Evolutionary conservation across 1,140 invertebrate genomes (phyloP), one percentile per base, ranked within the genome.

Genomic region (Macrotrachela quadricornifera): DNA sequence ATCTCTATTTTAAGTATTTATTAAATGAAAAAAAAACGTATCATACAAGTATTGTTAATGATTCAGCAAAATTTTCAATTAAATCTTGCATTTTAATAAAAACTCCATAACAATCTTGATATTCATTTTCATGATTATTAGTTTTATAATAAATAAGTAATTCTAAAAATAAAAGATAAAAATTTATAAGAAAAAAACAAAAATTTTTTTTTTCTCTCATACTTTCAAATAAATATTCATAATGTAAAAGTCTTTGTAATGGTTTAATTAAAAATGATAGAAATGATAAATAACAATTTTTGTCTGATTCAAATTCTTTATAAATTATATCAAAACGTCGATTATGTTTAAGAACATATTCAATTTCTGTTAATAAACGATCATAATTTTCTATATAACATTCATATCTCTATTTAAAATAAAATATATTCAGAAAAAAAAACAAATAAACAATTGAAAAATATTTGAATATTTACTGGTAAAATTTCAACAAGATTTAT

Each of bases 331-430:
- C 80, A 68, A 87, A 85, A 36, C 75, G 73, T 55, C 74, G 72
- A 50, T 80, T 81, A 14, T 74, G 74, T 58, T 78, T 76, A 59
- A 79, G 80, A 17, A 78, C 76, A 38, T 75, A 73, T 63, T 85
- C 82, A 43, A 87, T 65, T 57, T 79, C 77, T 60, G 80, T 78
- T 37, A 90, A 64, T 1, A 85, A 78, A 15, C 77, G 73, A 48
- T 80, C 73, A 57, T 84, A 77, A 50, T 79, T 75, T 54, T 82
- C 78, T n/a, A 85, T 68, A 63, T 83, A 87, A 59, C 78, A 75
- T 61, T 81, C 77, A 65, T 87, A 88, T 40, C 81, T 73, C 74
- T 83, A 70, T 14, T 75, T 68, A 47, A 68, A 59, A 59, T 59
- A 41, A 10, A 51, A 46, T 47, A 12, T 39, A 16, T 45, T 8